phyloP scores from a whole-genome alignment of 2,113 vertebrate species.

The Callaeas wilsoni region DNA sequence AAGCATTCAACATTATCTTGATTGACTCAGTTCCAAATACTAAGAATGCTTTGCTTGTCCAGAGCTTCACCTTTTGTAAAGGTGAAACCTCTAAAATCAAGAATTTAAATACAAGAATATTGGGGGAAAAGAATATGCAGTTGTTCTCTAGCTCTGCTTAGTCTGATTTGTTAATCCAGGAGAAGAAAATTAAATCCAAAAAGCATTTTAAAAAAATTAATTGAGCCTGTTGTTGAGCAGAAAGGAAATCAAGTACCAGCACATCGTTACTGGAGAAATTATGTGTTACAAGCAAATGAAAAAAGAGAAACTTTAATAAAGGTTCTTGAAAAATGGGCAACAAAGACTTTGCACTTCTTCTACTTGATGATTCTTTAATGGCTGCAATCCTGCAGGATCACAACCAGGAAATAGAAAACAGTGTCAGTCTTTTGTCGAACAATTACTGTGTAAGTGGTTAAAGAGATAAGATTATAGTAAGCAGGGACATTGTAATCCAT shows the following conservation, averaged over 20 bases:
- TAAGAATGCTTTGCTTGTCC: not conserved
- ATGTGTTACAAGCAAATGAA: not conserved
- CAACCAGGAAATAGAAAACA: conserved; percentile 18
- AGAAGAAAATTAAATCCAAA: conserved; percentile 26
- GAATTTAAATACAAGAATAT: not conserved
- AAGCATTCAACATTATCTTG: not conserved
- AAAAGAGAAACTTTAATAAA: conserved; percentile 23
- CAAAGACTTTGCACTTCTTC: not conserved
- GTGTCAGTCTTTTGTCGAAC: not conserved
- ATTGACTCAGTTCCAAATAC: not conserved
- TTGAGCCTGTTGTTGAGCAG: not conserved
- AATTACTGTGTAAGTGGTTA: conserved; percentile 43
- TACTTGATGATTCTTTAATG: conserved; percentile 44
- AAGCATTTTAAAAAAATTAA: not conserved
- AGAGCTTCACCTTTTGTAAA: not conserved
- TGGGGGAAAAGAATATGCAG: not conserved
- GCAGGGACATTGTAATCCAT: not conserved
- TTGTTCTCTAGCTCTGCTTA: not conserved
- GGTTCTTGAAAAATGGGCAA: conserved; percentile 14
- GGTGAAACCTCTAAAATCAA: not conserved
- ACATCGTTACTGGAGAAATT: not conserved
- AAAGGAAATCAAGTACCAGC: conserved; percentile 28
- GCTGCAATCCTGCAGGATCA: conserved; percentile 15
- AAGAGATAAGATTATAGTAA: conserved; percentile 43
- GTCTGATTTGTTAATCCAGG: not conserved